Base-by-base conservation (phyloP, 2,797 vertebrate genomes). In the Acanthiza pusilla region DNA sequence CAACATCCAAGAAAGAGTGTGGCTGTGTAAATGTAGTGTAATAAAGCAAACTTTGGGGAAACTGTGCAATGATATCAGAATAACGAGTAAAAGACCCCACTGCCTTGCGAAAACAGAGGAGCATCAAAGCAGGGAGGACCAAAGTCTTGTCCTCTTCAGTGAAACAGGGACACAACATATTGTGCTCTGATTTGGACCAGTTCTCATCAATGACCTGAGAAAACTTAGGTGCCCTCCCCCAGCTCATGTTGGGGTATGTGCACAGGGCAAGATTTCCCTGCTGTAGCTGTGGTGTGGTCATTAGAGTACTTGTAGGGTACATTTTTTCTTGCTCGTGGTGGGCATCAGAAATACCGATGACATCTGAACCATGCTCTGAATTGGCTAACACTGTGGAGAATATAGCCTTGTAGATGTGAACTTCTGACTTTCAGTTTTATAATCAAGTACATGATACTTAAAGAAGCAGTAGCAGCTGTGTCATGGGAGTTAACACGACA, bases 81-180 rank as follows among this genome's bases (percentile, higher is more conserved):
- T 12, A 55, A 18, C 5, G 16, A n/a, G 9, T 8, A 73, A 62
- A 48, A 66, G 6, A 23, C 3, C 17, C 8, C 63, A 32, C 3
- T 48, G 19, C 3, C 48, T 76, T n/a, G 16, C 6, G 70, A 27
- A 80, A 80, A 27, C 21, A 55, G 38, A 50, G 30, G 9, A 81
- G 2, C 17, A 22, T 19, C 3, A 16, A 3, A 7, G 14, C n/a
- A 19, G 2, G 11, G 20, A 75, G 9, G 3, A 85, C 2, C 1
- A 2, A 5, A 63, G 5, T 11, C 13, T 63, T 47, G 5, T 23
- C 19, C 19, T 60, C 17, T 47, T 67, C 19, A 47, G 43, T 67
- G 48, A 21, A 51, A 54, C 5, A 29, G 12, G 7, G 2, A 4
- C 7, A n/a, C 10, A 38, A 13, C 2, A 5, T 36, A 30, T 8